Base-by-base conservation (phyloP, 2,888 invertebrate genomes). In the Drosophila antonietae region DNA sequence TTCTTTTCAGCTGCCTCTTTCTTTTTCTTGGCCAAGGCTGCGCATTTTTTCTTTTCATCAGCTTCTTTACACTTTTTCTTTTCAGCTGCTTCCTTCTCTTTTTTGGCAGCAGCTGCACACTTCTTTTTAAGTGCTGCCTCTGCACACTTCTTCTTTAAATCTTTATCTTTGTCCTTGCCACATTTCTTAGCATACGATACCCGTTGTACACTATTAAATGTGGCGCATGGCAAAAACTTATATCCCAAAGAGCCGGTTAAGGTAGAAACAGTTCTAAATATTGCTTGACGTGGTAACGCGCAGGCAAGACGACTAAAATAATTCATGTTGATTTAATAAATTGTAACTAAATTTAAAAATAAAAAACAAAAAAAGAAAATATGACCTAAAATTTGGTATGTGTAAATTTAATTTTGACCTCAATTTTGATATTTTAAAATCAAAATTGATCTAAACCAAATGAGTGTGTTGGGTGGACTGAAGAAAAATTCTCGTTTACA, bases 121-220 rank as follows among this genome's bases (percentile, higher is more conserved):
- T 53, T 52, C 7, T 52, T 35, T 9, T 52, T 43, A 0, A 44
- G 9, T 1, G 28, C 23, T 3, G 5, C 9, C 2, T 2, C n/a
- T 51, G 12, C 39, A n/a, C 57, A 57, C 31, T 57, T 57, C 15
- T 44, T 43, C 20, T 57, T 43, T 0, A 57, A 6, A 1, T 20
- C 51, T 8, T 14, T 20, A 10, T 46, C 35, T 5, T 20, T 23
- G 15, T n/a, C 43, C 14, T 44, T 20, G 33, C 33, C 20, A 1
- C 9, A 4, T 14, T 28, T 51, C n/a, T 51, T 33, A 18, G n/a
- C 2, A 51, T 10, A 51, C 18, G 49, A 33, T 12, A 51, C 18
- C 12, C 12, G 10, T 3, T 33, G 49, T 7, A 51, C 18, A 1
- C 10, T 4, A 7, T 51, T 51, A 33, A 51, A 51, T 33, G 49